These are phyloP conservation scores for Macroramphosus scolopax DNA, from an alignment of 2,797 vertebrate genomes.

Conservation along the genomic window DNA sequence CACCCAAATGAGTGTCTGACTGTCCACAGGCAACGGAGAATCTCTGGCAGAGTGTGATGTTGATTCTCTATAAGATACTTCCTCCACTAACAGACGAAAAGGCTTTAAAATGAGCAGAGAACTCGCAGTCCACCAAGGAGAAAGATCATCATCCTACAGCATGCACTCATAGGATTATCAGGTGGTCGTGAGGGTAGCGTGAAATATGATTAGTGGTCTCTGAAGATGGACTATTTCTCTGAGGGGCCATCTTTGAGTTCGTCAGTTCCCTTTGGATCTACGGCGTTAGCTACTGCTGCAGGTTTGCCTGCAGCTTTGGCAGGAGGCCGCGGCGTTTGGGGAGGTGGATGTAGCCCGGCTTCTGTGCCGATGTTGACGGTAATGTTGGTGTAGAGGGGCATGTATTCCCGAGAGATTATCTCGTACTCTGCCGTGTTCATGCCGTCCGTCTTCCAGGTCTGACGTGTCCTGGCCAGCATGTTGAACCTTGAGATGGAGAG, in stretches of 20 bases:
- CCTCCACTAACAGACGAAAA: constrained; percentile 6
- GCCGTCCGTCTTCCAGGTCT: constrained; percentile 78
- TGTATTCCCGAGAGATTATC: constrained; percentile 72
- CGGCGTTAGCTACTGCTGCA: not conserved
- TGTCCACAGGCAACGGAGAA: constrained; percentile 4
- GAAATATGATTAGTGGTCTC: constrained; percentile 9
- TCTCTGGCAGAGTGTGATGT: constrained; percentile 3
- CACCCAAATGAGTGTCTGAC: constrained; percentile 6
- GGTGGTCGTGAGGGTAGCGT: too few relatives aligned
- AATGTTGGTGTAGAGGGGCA: constrained; percentile 83
- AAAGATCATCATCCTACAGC: constrained; percentile 9
- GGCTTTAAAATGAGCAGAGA: constrained; percentile 1
- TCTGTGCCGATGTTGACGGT: constrained; percentile 80
- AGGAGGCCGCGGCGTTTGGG: not conserved
- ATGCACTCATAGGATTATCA: constrained; percentile 13
- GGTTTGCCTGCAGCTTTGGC: constrained; percentile 21
- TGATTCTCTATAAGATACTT: constrained; percentile 2
- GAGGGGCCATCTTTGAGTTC: constrained; percentile 18
- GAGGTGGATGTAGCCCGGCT: constrained; percentile 47
- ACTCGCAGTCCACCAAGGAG: constrained; percentile 4
- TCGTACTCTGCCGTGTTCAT: constrained; percentile 78
- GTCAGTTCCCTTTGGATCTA: not conserved
- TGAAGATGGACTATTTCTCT: constrained; percentile 5
- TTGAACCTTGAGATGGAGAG: constrained; percentile 71
- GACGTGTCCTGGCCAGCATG: constrained; percentile 79